phyloP scores from a whole-genome alignment of 2,888 invertebrate genomes.

The Aleiodes leptofemur region DNA sequence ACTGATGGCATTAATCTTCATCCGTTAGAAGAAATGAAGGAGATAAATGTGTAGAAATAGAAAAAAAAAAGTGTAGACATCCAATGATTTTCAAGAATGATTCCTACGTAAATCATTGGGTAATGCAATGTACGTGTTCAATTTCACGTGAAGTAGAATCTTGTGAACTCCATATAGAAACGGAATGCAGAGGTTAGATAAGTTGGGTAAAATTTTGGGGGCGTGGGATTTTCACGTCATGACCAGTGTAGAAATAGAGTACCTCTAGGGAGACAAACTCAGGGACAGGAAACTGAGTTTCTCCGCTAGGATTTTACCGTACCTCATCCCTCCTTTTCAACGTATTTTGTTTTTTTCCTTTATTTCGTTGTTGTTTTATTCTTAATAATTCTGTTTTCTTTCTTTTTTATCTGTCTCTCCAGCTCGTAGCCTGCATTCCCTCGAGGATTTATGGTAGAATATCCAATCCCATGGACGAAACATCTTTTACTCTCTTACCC shows the following conservation, averaged over 20 bases:
- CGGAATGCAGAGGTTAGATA: slow-evolving; percentile 6
- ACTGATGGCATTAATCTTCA: no score
- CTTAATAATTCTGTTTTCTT: slow-evolving; percentile 39
- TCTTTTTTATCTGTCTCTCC: slow-evolving; percentile 30
- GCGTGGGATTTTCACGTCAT: slow-evolving; percentile 32
- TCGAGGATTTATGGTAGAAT: slow-evolving; percentile 30
- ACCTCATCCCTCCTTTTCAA: slow-evolving; percentile 6
- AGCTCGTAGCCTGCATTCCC: slow-evolving; percentile 25
- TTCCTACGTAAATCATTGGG: no score
- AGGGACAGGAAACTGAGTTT: slow-evolving; percentile 27
- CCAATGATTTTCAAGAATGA: no score
- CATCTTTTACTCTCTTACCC: slow-evolving; percentile 9
- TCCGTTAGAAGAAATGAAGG: no score
- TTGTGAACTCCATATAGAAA: no score
- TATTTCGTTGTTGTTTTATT: slow-evolving; percentile 35
- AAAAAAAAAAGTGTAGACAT: no score
- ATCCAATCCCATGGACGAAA: slow-evolving; percentile 11
- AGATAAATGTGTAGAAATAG: no score
- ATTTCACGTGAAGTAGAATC: no score
- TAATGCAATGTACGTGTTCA: slow-evolving; percentile 20
- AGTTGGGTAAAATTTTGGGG: slow-evolving; percentile 19
- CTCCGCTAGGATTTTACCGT: slow-evolving; percentile 32
- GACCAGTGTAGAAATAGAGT: slow-evolving; percentile 26
- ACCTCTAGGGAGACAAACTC: slow-evolving; percentile 31
- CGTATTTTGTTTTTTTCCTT: slow-evolving; percentile 24